These are phyloP conservation scores for Drosophila mimica DNA, from an alignment of 2,888 invertebrate genomes.

Conservation along the genomic window DNA sequence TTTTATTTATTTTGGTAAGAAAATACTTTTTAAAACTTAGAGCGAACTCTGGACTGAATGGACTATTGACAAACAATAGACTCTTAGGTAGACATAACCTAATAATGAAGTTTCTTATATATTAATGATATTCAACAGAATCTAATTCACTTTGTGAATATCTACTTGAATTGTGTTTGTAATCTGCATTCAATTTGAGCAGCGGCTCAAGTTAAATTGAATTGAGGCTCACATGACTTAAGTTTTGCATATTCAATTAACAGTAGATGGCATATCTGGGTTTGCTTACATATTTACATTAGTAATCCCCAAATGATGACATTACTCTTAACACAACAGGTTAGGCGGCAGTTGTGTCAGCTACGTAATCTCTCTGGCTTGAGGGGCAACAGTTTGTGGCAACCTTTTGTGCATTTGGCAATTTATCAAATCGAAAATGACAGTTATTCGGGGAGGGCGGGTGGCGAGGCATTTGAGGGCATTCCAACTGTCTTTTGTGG, in stretches of 20 bases:
- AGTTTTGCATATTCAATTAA: slow-evolving; percentile 38
- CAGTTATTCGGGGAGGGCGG: slow-evolving; percentile 44
- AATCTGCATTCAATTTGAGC: slow-evolving; percentile 6
- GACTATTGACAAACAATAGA: neutral
- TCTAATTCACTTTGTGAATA: neutral
- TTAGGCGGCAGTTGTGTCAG: slow-evolving; percentile 37
- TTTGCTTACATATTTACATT: slow-evolving; percentile 31
- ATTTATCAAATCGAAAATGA: slow-evolving; percentile 73
- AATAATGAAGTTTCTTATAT: no score
- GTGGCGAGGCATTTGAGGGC: slow-evolving; percentile 1
- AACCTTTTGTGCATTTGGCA: slow-evolving; percentile 46
- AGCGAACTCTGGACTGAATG: no score
- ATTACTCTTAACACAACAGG: slow-evolving; percentile 57
- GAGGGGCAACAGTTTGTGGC: slow-evolving; percentile 16
- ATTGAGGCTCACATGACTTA: slow-evolving; percentile 19
- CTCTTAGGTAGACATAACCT: neutral
- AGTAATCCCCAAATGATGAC: slow-evolving; percentile 48
- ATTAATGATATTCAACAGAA: neutral
- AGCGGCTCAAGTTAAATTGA: slow-evolving; percentile 18
- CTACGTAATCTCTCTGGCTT: slow-evolving; percentile 20
- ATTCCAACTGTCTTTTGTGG: slow-evolving; percentile 2
- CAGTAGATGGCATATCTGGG: slow-evolving; percentile 8
- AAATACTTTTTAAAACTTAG: no score
- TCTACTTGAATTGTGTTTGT: slow-evolving; percentile 9
- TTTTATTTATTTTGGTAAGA: no score